These are phyloP conservation scores for Pegea sp. DNA, from an alignment of 23 tunicate genomes.

Conservation along the genomic window DNA sequence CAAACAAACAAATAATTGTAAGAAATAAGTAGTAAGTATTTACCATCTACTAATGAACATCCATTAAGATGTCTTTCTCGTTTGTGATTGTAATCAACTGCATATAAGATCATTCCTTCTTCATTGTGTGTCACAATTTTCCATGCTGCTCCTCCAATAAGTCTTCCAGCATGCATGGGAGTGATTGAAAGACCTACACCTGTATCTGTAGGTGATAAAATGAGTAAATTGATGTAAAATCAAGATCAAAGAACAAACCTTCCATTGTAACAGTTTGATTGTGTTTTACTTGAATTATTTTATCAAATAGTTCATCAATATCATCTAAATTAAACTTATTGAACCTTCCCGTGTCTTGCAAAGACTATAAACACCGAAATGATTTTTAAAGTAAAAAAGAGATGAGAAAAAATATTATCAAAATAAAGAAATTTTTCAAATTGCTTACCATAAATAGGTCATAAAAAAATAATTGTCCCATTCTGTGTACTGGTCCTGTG, in stretches of 20 bases:
- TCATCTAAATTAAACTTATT: constrained; percentile 77
- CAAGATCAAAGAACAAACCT: too few species aligned
- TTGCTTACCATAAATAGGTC: constrained; percentile 42
- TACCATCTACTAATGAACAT: constrained; percentile 33
- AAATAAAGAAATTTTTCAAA: neutral
- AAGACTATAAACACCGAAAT: constrained; percentile 13
- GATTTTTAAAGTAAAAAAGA: neutral
- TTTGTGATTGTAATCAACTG: constrained; percentile 92
- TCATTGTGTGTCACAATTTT: constrained; percentile 73
- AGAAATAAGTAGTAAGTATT: too few species aligned
- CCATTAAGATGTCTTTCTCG: constrained; percentile 83
- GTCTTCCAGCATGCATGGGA: constrained; percentile 92
- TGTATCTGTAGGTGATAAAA: constrained; percentile 13
- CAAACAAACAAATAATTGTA: too few species aligned
- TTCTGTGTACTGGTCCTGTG: constrained; percentile 82
- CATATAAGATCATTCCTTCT: constrained; percentile 87
- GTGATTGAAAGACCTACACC: constrained; percentile 78
- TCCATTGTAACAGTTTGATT: constrained; percentile 59
- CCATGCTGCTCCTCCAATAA: constrained; percentile 98
- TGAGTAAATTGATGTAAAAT: neutral
- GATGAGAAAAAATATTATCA: neutral
- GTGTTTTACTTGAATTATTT: constrained; percentile 74
- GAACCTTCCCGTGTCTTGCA: constrained; percentile 60
- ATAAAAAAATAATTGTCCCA: constrained; percentile 93
- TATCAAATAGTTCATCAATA: constrained; percentile 76